Base-by-base conservation (phyloP, 2,888 invertebrate species). In the Tenthredo amoena region DNA sequence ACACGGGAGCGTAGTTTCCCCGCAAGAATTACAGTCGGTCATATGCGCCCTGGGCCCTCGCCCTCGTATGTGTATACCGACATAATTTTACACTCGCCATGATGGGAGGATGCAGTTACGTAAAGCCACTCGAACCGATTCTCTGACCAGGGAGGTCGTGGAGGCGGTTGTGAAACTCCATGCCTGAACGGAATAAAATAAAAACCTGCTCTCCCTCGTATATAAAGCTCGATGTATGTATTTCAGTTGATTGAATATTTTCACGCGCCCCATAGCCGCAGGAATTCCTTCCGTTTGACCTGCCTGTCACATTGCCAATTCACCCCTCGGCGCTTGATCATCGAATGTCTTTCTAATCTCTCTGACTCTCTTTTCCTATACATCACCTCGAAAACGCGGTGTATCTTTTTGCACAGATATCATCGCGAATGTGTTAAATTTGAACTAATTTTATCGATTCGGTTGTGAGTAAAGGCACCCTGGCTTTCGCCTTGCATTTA, bases 401-500 rank as follows among this genome's bases (percentile, higher is more conserved):
- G 1, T 68, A 10, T 12, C 12, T 15, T 43, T 74, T 26, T 6
- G 40, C 43, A 7, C 7, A 21, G 12, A 74, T 40, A 58, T 43
- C 43, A 74, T 43, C 26, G 34, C 3, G 12, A 18, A 68, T 34
- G 31, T 68, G 31, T 34, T 5, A 15, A 34, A 26, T 68, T 34
- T 18, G 68, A 34, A 34, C 9, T 3, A 40, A 37, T 62, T 62
- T 62, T 12, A 18, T 50, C n/a, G 21, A 6, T 62, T 15, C 68
- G 34, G 18, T 34, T 31, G 34, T 0, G 31, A 62, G 15, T 31
- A 68, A 10, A 26, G 68, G n/a, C n/a, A 62, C 21, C 15, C 10
- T 40, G 81, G 81, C 81, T 81, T 81, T 81, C 81, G 40, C 81
- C 81, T 50, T 40, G 81, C 81, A 37, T 81, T 81, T 81, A 81